Evolutionary conservation across 2,888 invertebrate genomes (phyloP), one percentile per base, ranked within the genome.

Genomic region (Patella pellucida): DNA sequence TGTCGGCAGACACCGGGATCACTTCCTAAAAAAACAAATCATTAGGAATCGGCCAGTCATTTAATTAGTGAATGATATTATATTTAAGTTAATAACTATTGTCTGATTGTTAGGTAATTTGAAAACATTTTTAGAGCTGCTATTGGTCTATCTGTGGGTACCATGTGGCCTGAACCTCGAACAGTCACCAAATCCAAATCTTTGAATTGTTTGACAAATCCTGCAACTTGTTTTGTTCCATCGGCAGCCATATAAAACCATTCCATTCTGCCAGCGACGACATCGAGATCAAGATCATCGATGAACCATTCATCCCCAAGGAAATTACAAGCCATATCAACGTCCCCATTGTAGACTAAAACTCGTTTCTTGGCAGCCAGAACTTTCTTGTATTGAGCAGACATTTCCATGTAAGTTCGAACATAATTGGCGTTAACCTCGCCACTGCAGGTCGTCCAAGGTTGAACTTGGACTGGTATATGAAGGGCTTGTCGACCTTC

Each of bases 301-400:
- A 91, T 85, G 84, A 92, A 92, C 91, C 91, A 92, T 76, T 91
- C 89, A 82, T 92, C 92, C 54, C 92, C 92, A 1, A 92, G 88
- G 81, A 91, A 92, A 82, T 92, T 92, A 84, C 92, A 92, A 2
- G 92, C 91, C 88, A 92, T 91, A 82, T 92, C 92, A 9, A 91
- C 88, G 85, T 92, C 92, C 9, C 92, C 92, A 81, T 92, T 92
- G 86, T 92, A 92, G 69, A 92, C 85, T 73, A 92, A 77, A 3
- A 91, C 85, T 72, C 87, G 79, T 62, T 86, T 85, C 87, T 88
- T 79, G 23, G 81, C 79, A n/a, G 77, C 71, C 3, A 87, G 78
- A n/a, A 87, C 79, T 71, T 85, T 86, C 72, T 80, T 68, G 78
- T 90, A 90, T 75, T 86, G 86, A 7, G 80, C 51, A 11, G 79